Percentiles rank a stretch among this genome's conserved stretches.
Evolutionary conservation across 2,888 invertebrate genomes (phyloP).

Genomic region (Magallana nippona): DNA sequence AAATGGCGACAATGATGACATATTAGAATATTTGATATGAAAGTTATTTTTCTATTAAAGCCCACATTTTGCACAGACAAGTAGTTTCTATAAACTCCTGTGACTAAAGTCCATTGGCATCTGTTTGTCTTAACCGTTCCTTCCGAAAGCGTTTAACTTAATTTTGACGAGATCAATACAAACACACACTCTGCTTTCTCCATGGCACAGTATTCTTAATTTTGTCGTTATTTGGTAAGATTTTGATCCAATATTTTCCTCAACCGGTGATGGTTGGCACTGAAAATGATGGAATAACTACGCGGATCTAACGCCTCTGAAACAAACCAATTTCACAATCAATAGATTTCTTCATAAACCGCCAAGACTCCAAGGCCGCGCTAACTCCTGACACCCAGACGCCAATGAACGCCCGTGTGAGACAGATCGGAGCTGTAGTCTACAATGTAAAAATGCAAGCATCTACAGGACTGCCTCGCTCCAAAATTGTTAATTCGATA

Average conservation of each 20-base stretch:
- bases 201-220: slow-evolving; percentile 9
- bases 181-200: slow-evolving; percentile 22
- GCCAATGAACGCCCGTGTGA: not conserved
- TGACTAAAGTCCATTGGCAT: slow-evolving; percentile 17
- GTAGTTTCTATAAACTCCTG: not conserved
- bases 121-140: slow-evolving; percentile 15
- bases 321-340: not conserved
- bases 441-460: slow-evolving; percentile 10
- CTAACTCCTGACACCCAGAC: slow-evolving; percentile 19
- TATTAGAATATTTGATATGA: not conserved
- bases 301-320: slow-evolving; percentile 33
- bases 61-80: not conserved
- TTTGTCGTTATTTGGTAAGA: slow-evolving; percentile 19
- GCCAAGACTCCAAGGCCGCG: slow-evolving; percentile 3
- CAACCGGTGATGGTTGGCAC: slow-evolving; percentile 9
- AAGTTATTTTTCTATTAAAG: not conserved
- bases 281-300: slow-evolving; percentile 28
- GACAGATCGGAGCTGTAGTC: slow-evolving; percentile 1
- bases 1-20: slow-evolving; percentile 74
- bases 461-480: not conserved
- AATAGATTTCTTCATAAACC: slow-evolving; percentile 30
- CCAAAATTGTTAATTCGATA: slow-evolving; percentile 21
- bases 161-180: slow-evolving; percentile 29
- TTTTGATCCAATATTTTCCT: slow-evolving; percentile 17
- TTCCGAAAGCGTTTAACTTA: slow-evolving; percentile 30